Conservation (phyloP, 2,888 invertebrate species). For the Candidula unifasciata region DNA sequence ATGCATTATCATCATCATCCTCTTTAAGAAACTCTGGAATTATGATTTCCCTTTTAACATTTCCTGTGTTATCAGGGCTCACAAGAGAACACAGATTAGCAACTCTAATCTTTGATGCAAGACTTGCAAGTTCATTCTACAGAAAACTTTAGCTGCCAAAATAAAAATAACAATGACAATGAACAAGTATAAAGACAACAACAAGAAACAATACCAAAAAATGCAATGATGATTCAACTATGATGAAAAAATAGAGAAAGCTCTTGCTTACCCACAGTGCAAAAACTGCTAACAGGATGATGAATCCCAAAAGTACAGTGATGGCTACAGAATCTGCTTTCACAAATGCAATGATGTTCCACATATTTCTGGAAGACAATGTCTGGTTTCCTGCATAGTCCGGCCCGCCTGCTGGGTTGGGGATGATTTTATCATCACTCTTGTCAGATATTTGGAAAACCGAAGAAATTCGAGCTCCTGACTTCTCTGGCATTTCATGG, state of each 20-base stretch:
- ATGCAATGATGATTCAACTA: too few relatives aligned
- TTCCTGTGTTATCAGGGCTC: neutral
- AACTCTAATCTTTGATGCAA: too few relatives aligned
- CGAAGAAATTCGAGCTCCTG: slow-evolving; percentile 65
- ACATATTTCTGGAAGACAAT: neutral
- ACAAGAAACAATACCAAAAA: too few relatives aligned
- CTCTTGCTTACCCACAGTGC: too few relatives aligned
- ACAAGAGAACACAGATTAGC: too few relatives aligned
- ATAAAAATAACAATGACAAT: too few relatives aligned
- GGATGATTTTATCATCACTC: slow-evolving; percentile 31
- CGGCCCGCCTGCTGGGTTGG: neutral
- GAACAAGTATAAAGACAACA: too few relatives aligned
- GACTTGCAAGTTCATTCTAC: too few relatives aligned
- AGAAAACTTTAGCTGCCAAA: too few relatives aligned
- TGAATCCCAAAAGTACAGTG: slow-evolving; percentile 61
- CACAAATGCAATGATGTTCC: slow-evolving; percentile 26
- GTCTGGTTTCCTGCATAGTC: slow-evolving; percentile 14
- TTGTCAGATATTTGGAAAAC: slow-evolving; percentile 68
- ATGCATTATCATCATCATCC: too few relatives aligned
- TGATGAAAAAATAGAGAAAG: too few relatives aligned
- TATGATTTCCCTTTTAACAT: neutral
- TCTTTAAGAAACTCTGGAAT: neutral
- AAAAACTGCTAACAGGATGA: slow-evolving; percentile 63
- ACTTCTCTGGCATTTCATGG: slow-evolving; percentile 75
- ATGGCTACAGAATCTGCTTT: slow-evolving; percentile 66